These are phyloP conservation scores for Donacobius atricapilla DNA, from an alignment of 2,113 vertebrate species.

Conservation along the genomic window DNA sequence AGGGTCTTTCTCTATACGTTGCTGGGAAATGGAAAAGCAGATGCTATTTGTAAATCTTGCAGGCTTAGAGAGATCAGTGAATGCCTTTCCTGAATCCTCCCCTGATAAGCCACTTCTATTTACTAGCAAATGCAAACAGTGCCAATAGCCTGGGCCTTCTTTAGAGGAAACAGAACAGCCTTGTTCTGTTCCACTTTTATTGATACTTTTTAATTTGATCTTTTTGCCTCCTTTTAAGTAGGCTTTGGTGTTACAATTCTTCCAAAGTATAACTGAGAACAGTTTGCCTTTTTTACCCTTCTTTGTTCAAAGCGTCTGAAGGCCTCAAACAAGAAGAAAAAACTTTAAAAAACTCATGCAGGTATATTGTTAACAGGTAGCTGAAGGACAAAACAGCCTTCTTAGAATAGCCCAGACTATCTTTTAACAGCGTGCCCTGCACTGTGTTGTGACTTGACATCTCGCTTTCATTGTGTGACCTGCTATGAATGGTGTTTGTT, in stretches of 20 bases:
- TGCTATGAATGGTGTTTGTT: neutral
- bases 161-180: neutral
- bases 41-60: neutral
- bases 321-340: slow-evolving; percentile 40
- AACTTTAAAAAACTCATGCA: slow-evolving; percentile 8
- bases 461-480: neutral
- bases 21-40: neutral
- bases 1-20: neutral
- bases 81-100: neutral
- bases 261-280: neutral
- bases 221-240: neutral
- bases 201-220: neutral
- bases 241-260: neutral
- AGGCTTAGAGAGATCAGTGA: neutral
- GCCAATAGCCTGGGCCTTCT: neutral
- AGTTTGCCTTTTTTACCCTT: neutral
- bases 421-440: neutral
- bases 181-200: neutral
- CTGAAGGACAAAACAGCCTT: neutral
- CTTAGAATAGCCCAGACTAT: neutral
- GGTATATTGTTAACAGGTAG: neutral
- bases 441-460: neutral
- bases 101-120: neutral
- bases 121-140: neutral
- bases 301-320: neutral